Conservation (phyloP, 2,888 invertebrate species). For the Mythimna albipuncta region DNA sequence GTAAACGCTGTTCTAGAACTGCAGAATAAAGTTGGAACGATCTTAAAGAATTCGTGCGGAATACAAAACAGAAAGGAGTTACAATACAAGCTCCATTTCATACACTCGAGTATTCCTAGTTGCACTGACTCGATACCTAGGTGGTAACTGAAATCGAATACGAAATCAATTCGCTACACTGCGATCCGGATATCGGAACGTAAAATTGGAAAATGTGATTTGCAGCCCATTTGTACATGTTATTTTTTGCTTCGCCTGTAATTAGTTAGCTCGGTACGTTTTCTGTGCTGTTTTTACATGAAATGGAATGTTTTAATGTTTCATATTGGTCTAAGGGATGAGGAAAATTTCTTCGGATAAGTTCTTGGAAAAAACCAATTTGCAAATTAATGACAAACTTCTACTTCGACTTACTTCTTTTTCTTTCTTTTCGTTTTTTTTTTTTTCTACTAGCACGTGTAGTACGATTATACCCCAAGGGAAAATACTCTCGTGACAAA, state of each 20-base stretch:
- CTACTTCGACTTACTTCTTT: no score
- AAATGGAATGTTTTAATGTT: not conserved
- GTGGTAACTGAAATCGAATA: slow-evolving; percentile 41
- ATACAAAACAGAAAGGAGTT: slow-evolving; percentile 48
- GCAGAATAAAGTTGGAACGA: slow-evolving; percentile 30
- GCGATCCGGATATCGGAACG: slow-evolving; percentile 39
- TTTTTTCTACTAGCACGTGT: no score
- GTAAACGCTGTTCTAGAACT: slow-evolving; percentile 24
- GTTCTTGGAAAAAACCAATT: no score
- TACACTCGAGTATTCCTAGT: slow-evolving; percentile 42
- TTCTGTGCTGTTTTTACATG: not conserved
- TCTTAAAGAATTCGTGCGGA: slow-evolving; percentile 31
- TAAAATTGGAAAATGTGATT: slow-evolving; percentile 59
- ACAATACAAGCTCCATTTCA: slow-evolving; percentile 46
- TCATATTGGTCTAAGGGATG: not conserved
- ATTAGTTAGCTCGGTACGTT: slow-evolving; percentile 20
- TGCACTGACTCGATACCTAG: slow-evolving; percentile 22
- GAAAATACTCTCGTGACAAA: no score
- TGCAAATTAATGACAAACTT: no score
- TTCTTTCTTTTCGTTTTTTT: no score
- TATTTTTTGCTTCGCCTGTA: slow-evolving; percentile 32
- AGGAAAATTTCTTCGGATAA: no score
- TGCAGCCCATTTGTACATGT: slow-evolving; percentile 25
- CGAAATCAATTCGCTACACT: slow-evolving; percentile 46
- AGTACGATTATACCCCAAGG: no score